Percentiles rank a stretch among this genome's conserved stretches.
phyloP scores from a whole-genome alignment of 2,888 invertebrate genomes.

The Yponomeuta evonymella region DNA sequence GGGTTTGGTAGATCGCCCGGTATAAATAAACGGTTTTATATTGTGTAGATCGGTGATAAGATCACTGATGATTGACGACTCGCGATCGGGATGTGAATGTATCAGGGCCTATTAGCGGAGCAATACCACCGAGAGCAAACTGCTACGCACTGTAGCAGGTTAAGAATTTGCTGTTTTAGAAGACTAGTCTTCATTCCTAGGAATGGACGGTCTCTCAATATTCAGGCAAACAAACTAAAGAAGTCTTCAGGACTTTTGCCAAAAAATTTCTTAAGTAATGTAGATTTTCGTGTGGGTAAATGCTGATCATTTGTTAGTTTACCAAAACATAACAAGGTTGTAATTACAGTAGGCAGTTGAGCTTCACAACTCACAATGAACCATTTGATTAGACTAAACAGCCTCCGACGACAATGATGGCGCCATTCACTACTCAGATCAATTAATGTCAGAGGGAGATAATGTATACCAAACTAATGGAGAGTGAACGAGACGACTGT shows the following conservation, averaged over 20 bases:
- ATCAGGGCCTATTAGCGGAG: neutral
- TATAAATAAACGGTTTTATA: constrained; percentile 71
- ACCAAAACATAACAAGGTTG: neutral
- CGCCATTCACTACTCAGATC: constrained; percentile 65
- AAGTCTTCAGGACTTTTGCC: neutral
- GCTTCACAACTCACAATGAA: constrained; percentile 34
- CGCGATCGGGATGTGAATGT: constrained; percentile 16
- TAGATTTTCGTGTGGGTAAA: neutral
- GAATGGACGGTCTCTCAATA: too few relatives aligned
- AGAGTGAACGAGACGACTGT: constrained; percentile 38
- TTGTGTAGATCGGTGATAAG: constrained; percentile 69
- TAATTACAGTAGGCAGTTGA: neutral
- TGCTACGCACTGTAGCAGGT: too few relatives aligned
- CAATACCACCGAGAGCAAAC: neutral
- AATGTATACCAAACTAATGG: constrained; percentile 25
- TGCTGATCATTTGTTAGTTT: neutral
- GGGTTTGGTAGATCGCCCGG: constrained; percentile 55
- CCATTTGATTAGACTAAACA: constrained; percentile 59
- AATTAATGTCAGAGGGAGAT: constrained; percentile 62
- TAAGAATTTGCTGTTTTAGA: too few relatives aligned
- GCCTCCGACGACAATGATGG: constrained; percentile 63
- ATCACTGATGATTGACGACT: constrained; percentile 63
- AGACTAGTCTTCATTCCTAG: too few relatives aligned
- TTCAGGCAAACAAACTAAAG: too few relatives aligned
- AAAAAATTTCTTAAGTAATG: neutral